phyloP scores from a whole-genome alignment of 2,888 invertebrate species.

The Eledone cirrhosa region DNA sequence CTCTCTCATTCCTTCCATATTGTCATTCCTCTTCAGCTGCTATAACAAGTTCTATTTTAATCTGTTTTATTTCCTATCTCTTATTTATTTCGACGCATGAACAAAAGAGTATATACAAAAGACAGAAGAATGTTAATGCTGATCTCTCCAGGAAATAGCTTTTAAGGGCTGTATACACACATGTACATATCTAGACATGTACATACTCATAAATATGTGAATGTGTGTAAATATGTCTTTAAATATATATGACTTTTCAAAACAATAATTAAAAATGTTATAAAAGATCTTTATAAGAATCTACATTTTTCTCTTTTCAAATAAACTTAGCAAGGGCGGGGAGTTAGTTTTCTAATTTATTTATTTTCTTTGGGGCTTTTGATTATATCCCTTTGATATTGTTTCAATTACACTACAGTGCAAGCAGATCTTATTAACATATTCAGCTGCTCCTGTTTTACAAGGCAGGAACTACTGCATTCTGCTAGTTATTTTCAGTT shows the following conservation, averaged over 20 bases:
- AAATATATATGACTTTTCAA: too few species aligned
- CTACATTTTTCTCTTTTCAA: conserved; percentile 15
- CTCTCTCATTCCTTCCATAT: conserved; percentile 7
- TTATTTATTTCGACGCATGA: conserved; percentile 11
- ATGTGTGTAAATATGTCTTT: too few species aligned
- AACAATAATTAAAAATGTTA: neutral
- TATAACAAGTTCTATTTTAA: neutral
- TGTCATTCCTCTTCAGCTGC: neutral
- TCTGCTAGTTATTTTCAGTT: too few species aligned
- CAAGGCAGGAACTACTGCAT: too few species aligned
- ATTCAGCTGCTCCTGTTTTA: too few species aligned
- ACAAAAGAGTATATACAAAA: conserved; percentile 16
- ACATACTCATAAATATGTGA: neutral
- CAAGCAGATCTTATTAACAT: too few species aligned
- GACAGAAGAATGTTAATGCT: conserved; percentile 4
- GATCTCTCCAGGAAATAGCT: conserved; percentile 26
- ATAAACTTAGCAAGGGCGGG: neutral
- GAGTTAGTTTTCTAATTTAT: conserved; percentile 6
- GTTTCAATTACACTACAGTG: too few species aligned
- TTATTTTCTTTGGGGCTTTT: neutral
- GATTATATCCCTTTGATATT: too few species aligned
- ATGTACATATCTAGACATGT: conserved; percentile 13
- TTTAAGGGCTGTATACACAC: neutral
- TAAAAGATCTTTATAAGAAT: conserved; percentile 24
- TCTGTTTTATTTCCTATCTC: conserved; percentile 8